Percentiles rank a stretch among this genome's conserved stretches.
These are phyloP conservation scores for Andrena bicolor DNA, from an alignment of 2,888 invertebrate species.

Conservation along the genomic window DNA sequence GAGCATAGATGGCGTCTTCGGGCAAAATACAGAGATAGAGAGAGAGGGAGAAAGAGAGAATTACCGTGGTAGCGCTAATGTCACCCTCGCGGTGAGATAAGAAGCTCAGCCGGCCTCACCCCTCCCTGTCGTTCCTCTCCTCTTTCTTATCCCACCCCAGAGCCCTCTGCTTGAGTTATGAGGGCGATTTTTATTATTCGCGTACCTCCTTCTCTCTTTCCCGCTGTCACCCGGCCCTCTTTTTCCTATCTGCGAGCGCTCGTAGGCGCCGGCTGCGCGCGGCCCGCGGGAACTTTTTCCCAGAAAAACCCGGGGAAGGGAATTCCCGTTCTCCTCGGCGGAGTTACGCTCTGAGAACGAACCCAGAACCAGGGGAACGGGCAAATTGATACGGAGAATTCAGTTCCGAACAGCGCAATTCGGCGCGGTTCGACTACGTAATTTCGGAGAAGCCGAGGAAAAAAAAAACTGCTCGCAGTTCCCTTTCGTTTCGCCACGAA, in stretches of 20 bases:
- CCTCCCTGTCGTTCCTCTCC: conserved; percentile 7
- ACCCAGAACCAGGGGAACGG: neutral
- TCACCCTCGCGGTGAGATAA: conserved; percentile 83
- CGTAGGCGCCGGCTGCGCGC: conserved; percentile 76
- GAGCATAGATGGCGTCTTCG: conserved; percentile 44
- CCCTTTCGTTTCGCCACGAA: too few relatives aligned
- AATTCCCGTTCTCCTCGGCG: conserved; percentile 24
- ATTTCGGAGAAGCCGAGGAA: neutral
- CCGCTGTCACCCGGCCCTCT: conserved; percentile 67
- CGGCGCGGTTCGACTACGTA: neutral
- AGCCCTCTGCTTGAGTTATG: conserved; percentile 82
- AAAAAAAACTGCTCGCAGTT: neutral
- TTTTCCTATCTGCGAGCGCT: conserved; percentile 80
- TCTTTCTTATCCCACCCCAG: conserved; percentile 68
- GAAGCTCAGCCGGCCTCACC: conserved; percentile 77
- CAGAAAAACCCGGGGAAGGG: conserved; percentile 60
- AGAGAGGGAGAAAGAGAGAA: conserved; percentile 67
- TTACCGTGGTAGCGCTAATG: conserved; percentile 83
- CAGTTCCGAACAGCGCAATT: conserved; percentile 13
- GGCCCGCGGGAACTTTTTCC: conserved; percentile 76
- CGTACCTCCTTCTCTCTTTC: conserved; percentile 70
- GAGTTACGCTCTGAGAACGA: conserved; percentile 37
- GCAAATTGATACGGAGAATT: conserved; percentile 44
- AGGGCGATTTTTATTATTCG: conserved; percentile 85
- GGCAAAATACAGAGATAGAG: conserved; percentile 37